Evolutionary conservation across 2,113 vertebrate genomes (phyloP), one percentile per base, ranked within the genome.

Genomic region (Oryzias javanicus): DNA sequence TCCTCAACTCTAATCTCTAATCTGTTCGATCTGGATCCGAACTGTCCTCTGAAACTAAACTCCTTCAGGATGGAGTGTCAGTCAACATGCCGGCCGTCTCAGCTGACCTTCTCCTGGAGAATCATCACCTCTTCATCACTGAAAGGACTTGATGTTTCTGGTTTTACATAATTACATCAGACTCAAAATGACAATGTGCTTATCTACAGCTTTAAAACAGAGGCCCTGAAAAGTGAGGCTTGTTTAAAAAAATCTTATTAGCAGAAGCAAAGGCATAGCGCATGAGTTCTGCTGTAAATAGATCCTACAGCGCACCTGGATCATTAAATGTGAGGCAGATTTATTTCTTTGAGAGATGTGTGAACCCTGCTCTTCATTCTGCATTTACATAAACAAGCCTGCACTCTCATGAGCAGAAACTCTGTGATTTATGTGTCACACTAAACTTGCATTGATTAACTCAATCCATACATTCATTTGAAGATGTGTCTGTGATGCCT

Each of bases 291-390:
- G n/a, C 47, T 27, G 44, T 67, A 18, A 75, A 80, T 64, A 50
- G 35, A 59, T 67, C 76, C 57, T 46, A 22, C 54, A 42, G 5
- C 66, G 18, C 22, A 53, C 25, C 4, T 65, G 41, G 47, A 17
- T 29, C 29, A 4, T 1, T 10, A 44, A 18, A 17, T 55, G 29
- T 65, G 27, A 82, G 27, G 18, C 15, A 55, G 29, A n/a, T 75
- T 70, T 40, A 73, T 67, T 66, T 64, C 27, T 78, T 84, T 67
- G 69, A 12, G 20, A 78, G 75, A 69, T 49, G 54, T 79, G 53
- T 55, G 50, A 78, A 74, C 64, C 13, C 44, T 51, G 18, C 24
- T 41, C 42, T 69, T 67, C 55, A 62, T 42, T 17, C 15, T 22
- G 61, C 41, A 68, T 73, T 79, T 71, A 72, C 16, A 22, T 67